A percentile compares a stretch with the other conserved stretches of the same genome.
These are phyloP conservation scores for Stratiolaelaps scimitus DNA, from an alignment of 1,140 invertebrate species.

Conservation along the genomic window DNA sequence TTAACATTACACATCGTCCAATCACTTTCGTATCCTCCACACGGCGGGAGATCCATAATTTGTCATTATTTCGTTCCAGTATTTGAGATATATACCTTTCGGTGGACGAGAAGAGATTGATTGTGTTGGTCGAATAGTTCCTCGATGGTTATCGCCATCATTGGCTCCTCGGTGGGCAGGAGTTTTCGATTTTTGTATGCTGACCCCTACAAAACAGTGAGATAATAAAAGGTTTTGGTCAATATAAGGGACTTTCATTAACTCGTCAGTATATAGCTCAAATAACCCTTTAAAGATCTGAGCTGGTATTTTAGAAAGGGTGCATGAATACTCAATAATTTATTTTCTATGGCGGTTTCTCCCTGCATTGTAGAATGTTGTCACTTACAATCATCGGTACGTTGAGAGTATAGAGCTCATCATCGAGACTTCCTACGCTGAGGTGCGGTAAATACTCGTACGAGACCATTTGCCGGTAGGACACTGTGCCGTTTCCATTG, in stretches of 20 bases:
- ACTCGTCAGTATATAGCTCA: too few species aligned
- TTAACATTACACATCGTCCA: too few species aligned
- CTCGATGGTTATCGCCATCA: not conserved
- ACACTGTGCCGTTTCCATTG: slow-evolving; percentile 39
- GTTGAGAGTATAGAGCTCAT: slow-evolving; percentile 42
- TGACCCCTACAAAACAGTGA: not conserved
- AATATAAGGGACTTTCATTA: too few species aligned
- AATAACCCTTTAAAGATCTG: too few species aligned
- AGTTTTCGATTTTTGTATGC: slow-evolving; percentile 28
- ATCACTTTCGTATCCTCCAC: too few species aligned
- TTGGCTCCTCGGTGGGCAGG: not conserved
- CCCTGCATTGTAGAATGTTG: not conserved
- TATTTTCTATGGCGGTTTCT: too few species aligned
- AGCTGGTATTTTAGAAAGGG: too few species aligned
- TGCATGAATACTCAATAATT: too few species aligned
- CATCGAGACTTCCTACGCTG: slow-evolving; percentile 38
- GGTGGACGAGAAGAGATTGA: not conserved
- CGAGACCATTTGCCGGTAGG: slow-evolving; percentile 38
- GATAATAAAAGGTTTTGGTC: not conserved
- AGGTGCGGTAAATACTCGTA: slow-evolving; percentile 36
- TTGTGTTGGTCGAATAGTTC: slow-evolving; percentile 5
- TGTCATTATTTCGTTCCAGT: too few species aligned
- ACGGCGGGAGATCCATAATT: not conserved
- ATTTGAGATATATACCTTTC: not conserved
- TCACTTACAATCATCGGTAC: slow-evolving; percentile 40